These are phyloP conservation scores for Tetragnatha montana DNA, from an alignment of 2,888 invertebrate genomes.

Conservation along the genomic window DNA sequence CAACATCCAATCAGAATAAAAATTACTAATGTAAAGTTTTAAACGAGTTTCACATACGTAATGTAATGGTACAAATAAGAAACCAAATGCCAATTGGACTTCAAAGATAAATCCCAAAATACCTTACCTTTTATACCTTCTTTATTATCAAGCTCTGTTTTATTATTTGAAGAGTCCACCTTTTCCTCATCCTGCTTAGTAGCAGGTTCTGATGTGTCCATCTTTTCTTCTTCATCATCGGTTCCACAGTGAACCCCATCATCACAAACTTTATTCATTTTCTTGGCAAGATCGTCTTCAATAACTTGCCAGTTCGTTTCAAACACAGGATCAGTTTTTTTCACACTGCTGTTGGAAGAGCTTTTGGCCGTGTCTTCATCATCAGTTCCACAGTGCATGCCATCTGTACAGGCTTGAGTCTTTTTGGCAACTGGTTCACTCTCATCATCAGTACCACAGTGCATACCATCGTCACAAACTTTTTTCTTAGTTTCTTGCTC, in stretches of 20 bases:
- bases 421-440: background rate
- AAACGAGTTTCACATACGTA: too few relatives aligned
- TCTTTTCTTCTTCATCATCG: constrained; percentile 44
- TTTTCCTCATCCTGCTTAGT: background rate
- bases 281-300: constrained; percentile 3
- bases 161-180: constrained; percentile 5
- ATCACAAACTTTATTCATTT: constrained; percentile 18
- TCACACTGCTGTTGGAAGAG: background rate
- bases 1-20: too few relatives aligned
- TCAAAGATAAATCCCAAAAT: too few relatives aligned
- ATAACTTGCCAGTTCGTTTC: background rate
- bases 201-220: constrained; percentile 5
- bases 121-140: constrained; percentile 14
- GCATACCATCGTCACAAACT: constrained; percentile 46
- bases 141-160: background rate
- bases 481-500: background rate
- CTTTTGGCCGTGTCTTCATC: constrained; percentile 12
- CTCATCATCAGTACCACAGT: constrained; percentile 59
- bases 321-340: background rate
- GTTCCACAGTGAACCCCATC: constrained; percentile 53
- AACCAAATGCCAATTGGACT: too few relatives aligned
- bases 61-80: background rate
- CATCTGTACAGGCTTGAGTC: constrained; percentile 53
- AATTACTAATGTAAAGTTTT: too few relatives aligned
- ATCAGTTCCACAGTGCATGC: constrained; percentile 62